Conservation (phyloP, 2,888 invertebrate species). For the Hedya salicella region DNA sequence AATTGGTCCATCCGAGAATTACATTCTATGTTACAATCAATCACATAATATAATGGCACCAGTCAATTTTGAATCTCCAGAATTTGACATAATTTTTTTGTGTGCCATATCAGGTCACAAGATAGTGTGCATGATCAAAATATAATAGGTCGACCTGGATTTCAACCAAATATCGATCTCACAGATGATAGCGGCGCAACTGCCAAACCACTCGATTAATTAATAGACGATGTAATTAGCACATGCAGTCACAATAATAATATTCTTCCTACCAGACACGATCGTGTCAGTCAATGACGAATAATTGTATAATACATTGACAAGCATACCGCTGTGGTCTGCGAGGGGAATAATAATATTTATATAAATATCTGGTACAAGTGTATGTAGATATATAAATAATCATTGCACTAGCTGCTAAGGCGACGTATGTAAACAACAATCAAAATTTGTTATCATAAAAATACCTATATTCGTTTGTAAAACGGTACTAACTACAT, state of each 20-base stretch:
- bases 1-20: slow-evolving; percentile 73
- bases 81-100: slow-evolving; percentile 45
- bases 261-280: slow-evolving; percentile 1
- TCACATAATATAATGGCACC: slow-evolving; percentile 61
- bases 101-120: slow-evolving; percentile 52
- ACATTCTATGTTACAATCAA: slow-evolving; percentile 59
- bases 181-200: slow-evolving; percentile 7
- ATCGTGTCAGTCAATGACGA: slow-evolving; percentile 14
- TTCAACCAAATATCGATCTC: slow-evolving; percentile 22
- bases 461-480: slow-evolving; percentile 67
- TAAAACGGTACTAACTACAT: slow-evolving; percentile 56
- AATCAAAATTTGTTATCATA: slow-evolving; percentile 66
- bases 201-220: background rate
- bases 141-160: slow-evolving; percentile 41
- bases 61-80: slow-evolving; percentile 52
- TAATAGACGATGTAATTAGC: background rate
- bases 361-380: slow-evolving; percentile 49
- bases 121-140: slow-evolving; percentile 39
- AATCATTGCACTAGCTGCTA: slow-evolving; percentile 79
- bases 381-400: slow-evolving; percentile 46
- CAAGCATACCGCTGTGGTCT: slow-evolving; percentile 7
- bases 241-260: slow-evolving; percentile 1
- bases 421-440: slow-evolving; percentile 70
- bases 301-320: background rate
- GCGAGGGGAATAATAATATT: slow-evolving; percentile 11